Evolutionary conservation across 1,140 invertebrate genomes (phyloP).

Genomic region (Hermetia illucens): DNA sequence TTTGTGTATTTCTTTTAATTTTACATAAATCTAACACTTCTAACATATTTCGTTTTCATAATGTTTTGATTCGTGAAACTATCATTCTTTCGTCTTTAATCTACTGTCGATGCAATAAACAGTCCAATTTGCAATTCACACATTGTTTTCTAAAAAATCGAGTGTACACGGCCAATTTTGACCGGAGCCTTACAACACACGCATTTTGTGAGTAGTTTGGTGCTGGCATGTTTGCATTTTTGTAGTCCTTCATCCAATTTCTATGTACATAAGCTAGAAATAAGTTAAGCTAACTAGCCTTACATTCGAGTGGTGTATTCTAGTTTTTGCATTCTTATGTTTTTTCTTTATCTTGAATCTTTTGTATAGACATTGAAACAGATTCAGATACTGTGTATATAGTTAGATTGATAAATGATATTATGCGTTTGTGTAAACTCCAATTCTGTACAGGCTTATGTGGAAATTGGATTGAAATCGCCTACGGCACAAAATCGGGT

Average conservation of each 20-base stretch:
- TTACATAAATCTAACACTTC: too few species aligned
- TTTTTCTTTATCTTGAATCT: neutral
- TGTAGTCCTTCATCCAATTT: neutral
- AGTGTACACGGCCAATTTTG: neutral
- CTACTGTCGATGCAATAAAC: too few species aligned
- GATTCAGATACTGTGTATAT: neutral
- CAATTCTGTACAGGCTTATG: slow-evolving; percentile 61
- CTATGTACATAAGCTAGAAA: neutral
- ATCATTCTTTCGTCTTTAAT: too few species aligned
- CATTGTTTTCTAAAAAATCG: neutral
- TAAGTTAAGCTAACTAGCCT: neutral
- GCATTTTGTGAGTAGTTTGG: neutral
- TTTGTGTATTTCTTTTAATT: too few species aligned
- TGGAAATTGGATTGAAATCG: slow-evolving; percentile 99
- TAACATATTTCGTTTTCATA: too few species aligned
- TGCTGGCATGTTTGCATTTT: slow-evolving; percentile 3
- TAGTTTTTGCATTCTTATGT: neutral
- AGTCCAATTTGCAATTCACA: neutral
- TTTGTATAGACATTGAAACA: neutral
- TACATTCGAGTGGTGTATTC: neutral
- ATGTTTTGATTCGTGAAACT: too few species aligned
- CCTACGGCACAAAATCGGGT: slow-evolving; percentile 92
- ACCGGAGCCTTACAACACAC: neutral
- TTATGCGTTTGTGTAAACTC: slow-evolving; percentile 9
- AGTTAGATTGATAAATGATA: neutral